Base-by-base conservation (phyloP, 2,113 vertebrate genomes). In the Peromyscus californicus region DNA sequence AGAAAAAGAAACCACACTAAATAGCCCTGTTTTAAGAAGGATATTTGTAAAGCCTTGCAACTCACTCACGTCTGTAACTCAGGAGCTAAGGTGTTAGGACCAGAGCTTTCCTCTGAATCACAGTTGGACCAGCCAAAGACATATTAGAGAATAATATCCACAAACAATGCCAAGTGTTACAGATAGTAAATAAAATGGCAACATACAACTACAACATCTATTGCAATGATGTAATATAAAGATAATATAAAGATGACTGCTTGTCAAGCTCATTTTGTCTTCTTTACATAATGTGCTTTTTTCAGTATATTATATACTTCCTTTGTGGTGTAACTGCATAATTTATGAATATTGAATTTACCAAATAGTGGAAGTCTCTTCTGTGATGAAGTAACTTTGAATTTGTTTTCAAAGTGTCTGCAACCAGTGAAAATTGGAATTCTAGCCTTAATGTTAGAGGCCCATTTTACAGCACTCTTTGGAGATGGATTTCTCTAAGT, bases 1-100 rank as follows among this genome's bases (percentile, higher is more conserved):
- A 95, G 74, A 96, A 97, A 94, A 96, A 91, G 74, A 96, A 93
- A 92, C 22, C 59, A 96, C 74, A 94, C 45, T 97, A 87, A 95
- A 75, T 84, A 92, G 24, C 65, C 80, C 75, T 90, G 26, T 95
- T 93, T 91, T 96, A 97, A 97, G 82, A 97, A 91, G 61, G 93
- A 5, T 79, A 89, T 78, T 92, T 97, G 54, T 78, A 70, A 97
- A 94, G 51, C 33, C 94, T 69, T 65, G 94, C 76, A 93, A 61
- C 95, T 96, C 87, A 19, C n/a, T 82, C 87, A 19, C 36, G 48
- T 90, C 93, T 90, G 33, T 93, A 87, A 91, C 92, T 97, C 90
- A 90, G 92, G 91, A 79, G 24, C 96, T 59, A 17, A 26, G 1
- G 4, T 96, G 22, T 96, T 75, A 39, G 78, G 93, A 51, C 29